These are phyloP conservation scores for Drosophila nasuta DNA, from an alignment of 1,140 invertebrate species.

Conservation along the genomic window DNA sequence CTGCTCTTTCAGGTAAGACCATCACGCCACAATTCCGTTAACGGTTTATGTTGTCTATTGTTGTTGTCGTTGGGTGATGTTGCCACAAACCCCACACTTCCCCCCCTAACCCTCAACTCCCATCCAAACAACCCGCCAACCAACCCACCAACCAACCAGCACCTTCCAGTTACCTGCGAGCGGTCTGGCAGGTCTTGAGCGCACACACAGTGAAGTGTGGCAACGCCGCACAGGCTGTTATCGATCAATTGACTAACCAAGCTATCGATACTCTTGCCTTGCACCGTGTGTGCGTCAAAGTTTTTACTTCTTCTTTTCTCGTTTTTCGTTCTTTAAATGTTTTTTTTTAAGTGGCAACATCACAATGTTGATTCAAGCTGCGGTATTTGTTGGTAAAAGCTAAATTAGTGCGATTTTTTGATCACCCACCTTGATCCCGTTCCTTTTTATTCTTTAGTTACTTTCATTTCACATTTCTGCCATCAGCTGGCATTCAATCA, in stretches of 20 bases:
- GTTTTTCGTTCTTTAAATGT: conserved; percentile 15
- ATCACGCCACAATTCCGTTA: conserved; percentile 80
- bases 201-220: conserved; percentile 24
- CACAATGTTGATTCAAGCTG: conserved; percentile 84
- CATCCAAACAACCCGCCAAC: background rate
- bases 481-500: background rate
- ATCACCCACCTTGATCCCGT: conserved; percentile 7
- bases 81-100: conserved; percentile 56
- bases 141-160: conserved; percentile 7
- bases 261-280: conserved; percentile 35
- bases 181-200: conserved; percentile 40
- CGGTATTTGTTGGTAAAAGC: conserved; percentile 85
- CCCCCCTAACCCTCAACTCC: background rate
- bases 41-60: conserved; percentile 85
- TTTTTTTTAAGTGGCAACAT: conserved; percentile 74
- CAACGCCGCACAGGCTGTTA: conserved; percentile 16
- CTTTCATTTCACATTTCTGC: background rate
- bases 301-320: background rate
- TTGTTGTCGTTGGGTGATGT: conserved; percentile 85
- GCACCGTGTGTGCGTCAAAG: conserved; percentile 24
- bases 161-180: conserved; percentile 5
- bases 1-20: conserved; percentile 95
- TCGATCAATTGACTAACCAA: conserved; percentile 32
- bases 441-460: conserved; percentile 7
- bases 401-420: conserved; percentile 84